These are phyloP conservation scores for Acrossocheilus wenchowensis DNA, from an alignment of 2,797 vertebrate genomes.

Conservation along the genomic window DNA sequence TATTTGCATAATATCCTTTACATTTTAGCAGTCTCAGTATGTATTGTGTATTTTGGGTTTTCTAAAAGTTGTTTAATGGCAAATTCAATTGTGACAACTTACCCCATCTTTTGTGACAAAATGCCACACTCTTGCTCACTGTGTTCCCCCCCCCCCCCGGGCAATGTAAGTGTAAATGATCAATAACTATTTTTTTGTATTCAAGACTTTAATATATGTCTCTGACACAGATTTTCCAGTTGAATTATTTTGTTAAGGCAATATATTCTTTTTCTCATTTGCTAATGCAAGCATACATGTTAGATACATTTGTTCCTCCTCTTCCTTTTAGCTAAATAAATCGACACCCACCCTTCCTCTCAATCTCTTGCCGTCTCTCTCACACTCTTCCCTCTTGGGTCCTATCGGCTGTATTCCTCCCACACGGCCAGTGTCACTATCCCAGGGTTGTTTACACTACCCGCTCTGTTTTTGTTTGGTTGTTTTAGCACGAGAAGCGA, in stretches of 20 bases:
- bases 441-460: slow-evolving; percentile 66
- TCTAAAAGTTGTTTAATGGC: no score
- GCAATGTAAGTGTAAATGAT: background rate
- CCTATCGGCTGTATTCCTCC: slow-evolving; percentile 33
- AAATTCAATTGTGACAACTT: no score
- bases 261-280: slow-evolving; percentile 33
- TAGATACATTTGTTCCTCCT: slow-evolving; percentile 2
- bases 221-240: slow-evolving; percentile 36
- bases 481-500: slow-evolving; percentile 69
- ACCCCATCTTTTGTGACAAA: no score
- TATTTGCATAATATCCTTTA: no score
- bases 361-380: background rate
- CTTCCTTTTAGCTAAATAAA: slow-evolving; percentile 32
- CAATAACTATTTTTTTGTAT: background rate
- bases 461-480: slow-evolving; percentile 61
- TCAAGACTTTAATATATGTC: background rate
- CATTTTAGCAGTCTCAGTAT: no score
- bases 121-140: no score
- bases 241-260: slow-evolving; percentile 20
- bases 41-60: no score
- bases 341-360: slow-evolving; percentile 3
- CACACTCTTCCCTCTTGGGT: slow-evolving; percentile 44
- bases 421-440: slow-evolving; percentile 48
- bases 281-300: slow-evolving; percentile 28
- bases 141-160: no score